A percentile compares a stretch with the other conserved stretches of the same genome.
phyloP scores from a whole-genome alignment of 2,888 invertebrate genomes.

The Drosophila barbarae region DNA sequence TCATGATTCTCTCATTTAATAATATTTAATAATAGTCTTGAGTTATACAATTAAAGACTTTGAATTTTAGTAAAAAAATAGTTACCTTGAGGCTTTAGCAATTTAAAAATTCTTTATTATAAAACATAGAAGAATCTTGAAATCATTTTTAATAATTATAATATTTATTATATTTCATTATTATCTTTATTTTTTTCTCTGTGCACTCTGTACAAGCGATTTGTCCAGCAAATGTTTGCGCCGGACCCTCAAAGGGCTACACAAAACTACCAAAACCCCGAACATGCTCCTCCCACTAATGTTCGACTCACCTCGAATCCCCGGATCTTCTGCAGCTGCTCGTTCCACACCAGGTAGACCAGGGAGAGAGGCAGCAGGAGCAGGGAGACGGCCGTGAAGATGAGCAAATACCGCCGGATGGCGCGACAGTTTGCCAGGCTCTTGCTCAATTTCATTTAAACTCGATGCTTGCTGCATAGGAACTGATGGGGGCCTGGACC shows the following conservation, averaged over 20 bases:
- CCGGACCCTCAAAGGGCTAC: constrained; percentile 31
- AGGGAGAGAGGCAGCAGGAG: constrained; percentile 79
- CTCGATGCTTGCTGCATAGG: constrained; percentile 64
- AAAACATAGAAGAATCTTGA: too few species aligned
- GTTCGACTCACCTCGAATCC: constrained; percentile 79
- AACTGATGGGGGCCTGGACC: constrained; percentile 45
- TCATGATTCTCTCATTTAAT: not conserved
- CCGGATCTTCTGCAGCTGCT: constrained; percentile 79
- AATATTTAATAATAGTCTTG: not conserved
- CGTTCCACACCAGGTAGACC: constrained; percentile 79
- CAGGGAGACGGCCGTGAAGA: constrained; percentile 79
- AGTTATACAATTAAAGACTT: not conserved
- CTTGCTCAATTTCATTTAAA: constrained; percentile 79
- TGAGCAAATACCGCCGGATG: constrained; percentile 80
- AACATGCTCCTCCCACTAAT: constrained; percentile 7
- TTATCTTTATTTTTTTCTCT: constrained; percentile 10
- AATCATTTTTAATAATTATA: not conserved
- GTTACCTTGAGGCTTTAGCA: not conserved
- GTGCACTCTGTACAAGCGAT: constrained; percentile 24
- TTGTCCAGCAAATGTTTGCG: constrained; percentile 25
- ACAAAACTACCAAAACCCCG: not conserved
- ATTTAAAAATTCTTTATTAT: too few species aligned
- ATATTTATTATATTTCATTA: too few species aligned
- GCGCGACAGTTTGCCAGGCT: constrained; percentile 78
- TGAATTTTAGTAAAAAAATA: not conserved